Percentiles rank a stretch among this genome's conserved stretches.
phyloP scores from a whole-genome alignment of 2,888 invertebrate genomes.

The Zygothrica quintamaculata region DNA sequence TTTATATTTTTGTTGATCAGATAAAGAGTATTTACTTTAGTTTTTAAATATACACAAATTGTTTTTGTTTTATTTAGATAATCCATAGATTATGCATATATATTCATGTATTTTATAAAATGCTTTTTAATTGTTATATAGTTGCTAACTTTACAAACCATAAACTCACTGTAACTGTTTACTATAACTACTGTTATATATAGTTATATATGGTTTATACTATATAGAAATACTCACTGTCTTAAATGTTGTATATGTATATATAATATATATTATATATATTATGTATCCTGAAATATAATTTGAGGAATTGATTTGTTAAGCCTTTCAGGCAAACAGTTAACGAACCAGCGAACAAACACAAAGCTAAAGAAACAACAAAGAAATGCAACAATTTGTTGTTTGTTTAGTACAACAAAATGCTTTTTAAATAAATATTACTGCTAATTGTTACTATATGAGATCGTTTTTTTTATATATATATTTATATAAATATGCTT shows the following conservation, averaged over 20 bases:
- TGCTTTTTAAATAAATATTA: constrained; percentile 68
- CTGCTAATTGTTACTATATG: constrained; percentile 67
- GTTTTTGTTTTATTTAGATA: constrained; percentile 24
- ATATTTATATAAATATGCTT: not conserved
- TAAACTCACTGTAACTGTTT: constrained; percentile 36
- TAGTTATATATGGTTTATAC: constrained; percentile 39
- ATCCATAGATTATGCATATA: constrained; percentile 45
- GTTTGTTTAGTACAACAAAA: constrained; percentile 56
- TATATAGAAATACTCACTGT: constrained; percentile 67
- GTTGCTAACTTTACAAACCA: constrained; percentile 47
- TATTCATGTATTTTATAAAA: constrained; percentile 56
- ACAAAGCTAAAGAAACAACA: constrained; percentile 20
- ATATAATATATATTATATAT: constrained; percentile 19
- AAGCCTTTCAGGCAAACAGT: constrained; percentile 34
- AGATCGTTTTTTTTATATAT: constrained; percentile 9
- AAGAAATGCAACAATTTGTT: constrained; percentile 34
- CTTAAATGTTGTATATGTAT: constrained; percentile 46
- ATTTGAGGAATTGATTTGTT: constrained; percentile 78
- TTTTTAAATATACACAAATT: constrained; percentile 57
- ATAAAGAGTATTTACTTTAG: constrained; percentile 70
- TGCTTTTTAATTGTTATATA: constrained; percentile 67
- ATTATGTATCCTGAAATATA: constrained; percentile 56
- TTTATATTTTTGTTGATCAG: constrained; percentile 50
- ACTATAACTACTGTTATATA: constrained; percentile 5
- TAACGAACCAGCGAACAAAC: constrained; percentile 36